Evolutionary conservation across 2,888 invertebrate species (phyloP).

Genomic region (Galerucella nymphaeae): DNA sequence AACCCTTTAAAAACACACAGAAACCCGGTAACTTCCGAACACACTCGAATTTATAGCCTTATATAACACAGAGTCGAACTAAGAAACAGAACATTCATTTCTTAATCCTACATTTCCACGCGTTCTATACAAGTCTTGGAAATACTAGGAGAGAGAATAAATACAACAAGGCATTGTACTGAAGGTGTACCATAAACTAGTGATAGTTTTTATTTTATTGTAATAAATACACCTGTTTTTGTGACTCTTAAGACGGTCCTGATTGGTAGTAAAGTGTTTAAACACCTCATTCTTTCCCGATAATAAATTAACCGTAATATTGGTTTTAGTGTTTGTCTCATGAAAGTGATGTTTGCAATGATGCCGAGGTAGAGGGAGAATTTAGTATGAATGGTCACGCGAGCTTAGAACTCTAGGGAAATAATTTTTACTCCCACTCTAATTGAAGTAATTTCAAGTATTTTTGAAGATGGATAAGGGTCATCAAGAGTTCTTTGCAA

Average conservation of each 20-base stretch:
- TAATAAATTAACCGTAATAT: slow-evolving; percentile 33
- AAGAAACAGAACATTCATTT: neutral
- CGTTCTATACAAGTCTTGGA: too few relatives aligned
- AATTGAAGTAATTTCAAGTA: neutral
- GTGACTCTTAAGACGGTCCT: neutral
- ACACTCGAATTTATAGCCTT: slow-evolving; percentile 10
- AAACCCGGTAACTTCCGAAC: slow-evolving; percentile 2
- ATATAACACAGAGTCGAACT: neutral
- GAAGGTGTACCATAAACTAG: too few relatives aligned
- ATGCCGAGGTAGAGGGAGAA: slow-evolving; percentile 41
- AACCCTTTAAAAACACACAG: slow-evolving; percentile 1
- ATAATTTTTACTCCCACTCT: neutral
- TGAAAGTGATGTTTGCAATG: slow-evolving; percentile 47
- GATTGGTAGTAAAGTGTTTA: slow-evolving; percentile 21
- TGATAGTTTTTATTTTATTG: too few relatives aligned
- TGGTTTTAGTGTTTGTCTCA: slow-evolving; percentile 45
- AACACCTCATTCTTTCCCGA: neutral
- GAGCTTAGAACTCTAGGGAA: neutral
- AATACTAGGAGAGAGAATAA: too few relatives aligned
- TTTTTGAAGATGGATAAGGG: neutral
- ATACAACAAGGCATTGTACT: too few relatives aligned
- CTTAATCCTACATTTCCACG: neutral
- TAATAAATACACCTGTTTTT: too few relatives aligned
- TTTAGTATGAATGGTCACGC: slow-evolving; percentile 48
- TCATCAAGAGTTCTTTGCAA: too few relatives aligned